Base-by-base conservation (phyloP, 2,113 vertebrate genomes). In the Vidua chalybeata region DNA sequence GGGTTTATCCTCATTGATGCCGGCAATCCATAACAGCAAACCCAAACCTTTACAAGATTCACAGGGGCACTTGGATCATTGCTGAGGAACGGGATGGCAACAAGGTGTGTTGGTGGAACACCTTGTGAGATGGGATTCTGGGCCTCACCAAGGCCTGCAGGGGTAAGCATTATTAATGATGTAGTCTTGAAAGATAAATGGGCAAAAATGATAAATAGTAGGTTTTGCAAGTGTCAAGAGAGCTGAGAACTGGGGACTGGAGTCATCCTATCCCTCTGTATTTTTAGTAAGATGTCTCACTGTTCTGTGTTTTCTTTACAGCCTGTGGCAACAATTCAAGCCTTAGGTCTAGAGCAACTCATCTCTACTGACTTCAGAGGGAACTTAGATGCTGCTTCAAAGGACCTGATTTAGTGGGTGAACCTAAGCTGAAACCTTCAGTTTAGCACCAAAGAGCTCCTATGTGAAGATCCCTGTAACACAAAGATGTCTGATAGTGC, bases 61-160 rank as follows among this genome's bases (percentile, higher is more conserved):
- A 41, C 6, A 4, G 5, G 4, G 6, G 15, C 0, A 0, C 46
- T 61, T 6, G 4, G 1, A 4, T 33, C 17, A 24, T 13, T 0
- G 0, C 59, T 52, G 31, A 41, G 41, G 54, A 90, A 20, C 20
- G 51, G 76, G 30, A 27, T 8, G 19, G 49, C 43, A 87, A 33
- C 26, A 46, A 12, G 30, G 14, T 48, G 11, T 68, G 35, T 15
- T 39, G 15, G 21, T 55, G 31, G 45, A 49, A 51, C 11, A 7
- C 46, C 33, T 26, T 49, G 27, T 39, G 56, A 78, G 56, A 35
- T 35, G 58, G 71, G 45, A 68, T 79, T 83, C 66, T 64, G 75
- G 33, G 49, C 43, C 39, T 63, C 52, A 18, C 15, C 23, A 30
- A 67, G 21, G 45, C 33, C 59, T 85, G 48, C 18, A 59, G 62